These are phyloP conservation scores for Heteronetta atricapilla DNA, from an alignment of 2,113 vertebrate species.

Conservation along the genomic window DNA sequence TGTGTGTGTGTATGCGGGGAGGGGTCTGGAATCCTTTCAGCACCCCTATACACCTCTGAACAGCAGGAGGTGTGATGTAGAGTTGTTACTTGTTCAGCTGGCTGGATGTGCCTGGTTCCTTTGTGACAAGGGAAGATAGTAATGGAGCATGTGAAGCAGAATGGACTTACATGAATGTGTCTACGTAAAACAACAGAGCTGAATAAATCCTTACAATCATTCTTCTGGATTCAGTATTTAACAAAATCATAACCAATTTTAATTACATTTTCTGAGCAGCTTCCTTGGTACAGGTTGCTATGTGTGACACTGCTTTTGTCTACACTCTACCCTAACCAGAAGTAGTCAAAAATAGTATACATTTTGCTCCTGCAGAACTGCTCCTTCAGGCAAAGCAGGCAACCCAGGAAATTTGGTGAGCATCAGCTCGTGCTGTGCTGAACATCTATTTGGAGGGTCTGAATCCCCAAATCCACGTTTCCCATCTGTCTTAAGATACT, in stretches of 20 bases:
- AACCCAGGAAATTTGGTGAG: not conserved
- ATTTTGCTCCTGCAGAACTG: not conserved
- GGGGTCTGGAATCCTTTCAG: not conserved
- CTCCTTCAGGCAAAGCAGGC: not conserved
- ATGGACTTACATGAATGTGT: not conserved
- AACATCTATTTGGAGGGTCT: not conserved
- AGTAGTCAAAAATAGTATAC: not conserved
- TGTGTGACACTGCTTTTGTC: not conserved
- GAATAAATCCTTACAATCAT: not conserved
- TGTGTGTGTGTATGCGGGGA: not conserved
- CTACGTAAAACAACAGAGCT: not conserved
- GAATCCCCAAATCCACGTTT: rapidly evolving
- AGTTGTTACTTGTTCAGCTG: not conserved
- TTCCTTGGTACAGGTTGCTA: not conserved
- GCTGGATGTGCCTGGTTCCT: not conserved
- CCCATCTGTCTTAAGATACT: not conserved
- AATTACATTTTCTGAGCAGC: not conserved
- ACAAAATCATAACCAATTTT: not conserved
- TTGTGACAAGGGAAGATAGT: not conserved
- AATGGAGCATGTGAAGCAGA: not conserved
- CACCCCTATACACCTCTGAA: not conserved
- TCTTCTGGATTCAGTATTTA: not conserved
- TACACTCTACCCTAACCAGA: not conserved
- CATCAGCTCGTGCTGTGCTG: not conserved
- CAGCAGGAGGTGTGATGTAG: not conserved